Percentiles rank a stretch among this genome's conserved stretches.
Conservation (phyloP, 2,113 vertebrate genomes). For the Eudyptes chrysolophus region DNA sequence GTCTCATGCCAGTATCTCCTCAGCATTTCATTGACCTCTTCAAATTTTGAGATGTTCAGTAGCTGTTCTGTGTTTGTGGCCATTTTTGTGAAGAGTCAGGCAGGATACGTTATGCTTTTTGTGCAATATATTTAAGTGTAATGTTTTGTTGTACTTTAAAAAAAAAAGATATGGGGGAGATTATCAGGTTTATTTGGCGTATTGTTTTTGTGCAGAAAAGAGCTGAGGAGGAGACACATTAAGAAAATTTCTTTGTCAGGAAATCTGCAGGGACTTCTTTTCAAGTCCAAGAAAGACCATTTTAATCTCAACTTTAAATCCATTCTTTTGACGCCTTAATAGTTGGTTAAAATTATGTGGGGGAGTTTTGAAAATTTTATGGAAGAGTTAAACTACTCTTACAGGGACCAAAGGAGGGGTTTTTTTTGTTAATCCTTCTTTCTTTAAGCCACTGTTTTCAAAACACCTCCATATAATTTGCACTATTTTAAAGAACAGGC, state of each 20-base stretch:
- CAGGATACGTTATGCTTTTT: slow-evolving; percentile 14
- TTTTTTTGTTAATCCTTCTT: background rate
- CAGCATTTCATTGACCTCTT: slow-evolving; percentile 99
- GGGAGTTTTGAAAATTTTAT: background rate
- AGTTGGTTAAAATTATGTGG: background rate
- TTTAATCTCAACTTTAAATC: slow-evolving; percentile 17
- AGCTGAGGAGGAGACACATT: background rate
- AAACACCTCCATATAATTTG: slow-evolving; percentile 30
- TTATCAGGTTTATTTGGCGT: background rate
- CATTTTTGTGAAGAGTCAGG: slow-evolving; percentile 1
- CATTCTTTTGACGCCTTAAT: slow-evolving; percentile 33
- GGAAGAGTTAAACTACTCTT: background rate
- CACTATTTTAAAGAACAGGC: background rate
- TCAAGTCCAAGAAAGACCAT: background rate
- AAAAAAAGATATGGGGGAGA: background rate
- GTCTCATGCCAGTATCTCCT: slow-evolving; percentile 90
- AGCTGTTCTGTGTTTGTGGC: slow-evolving; percentile 5
- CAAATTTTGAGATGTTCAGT: slow-evolving; percentile 79
- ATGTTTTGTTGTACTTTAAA: slow-evolving; percentile 4
- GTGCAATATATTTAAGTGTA: slow-evolving; percentile 59
- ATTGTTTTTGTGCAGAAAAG: background rate
- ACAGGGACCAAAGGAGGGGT: slow-evolving; percentile 27
- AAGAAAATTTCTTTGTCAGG: background rate
- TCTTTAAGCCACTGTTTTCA: background rate
- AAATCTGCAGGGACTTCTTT: slow-evolving; percentile 36